These are phyloP conservation scores for Poliocrania exsul DNA, from an alignment of 2,797 vertebrate genomes.

Conservation along the genomic window DNA sequence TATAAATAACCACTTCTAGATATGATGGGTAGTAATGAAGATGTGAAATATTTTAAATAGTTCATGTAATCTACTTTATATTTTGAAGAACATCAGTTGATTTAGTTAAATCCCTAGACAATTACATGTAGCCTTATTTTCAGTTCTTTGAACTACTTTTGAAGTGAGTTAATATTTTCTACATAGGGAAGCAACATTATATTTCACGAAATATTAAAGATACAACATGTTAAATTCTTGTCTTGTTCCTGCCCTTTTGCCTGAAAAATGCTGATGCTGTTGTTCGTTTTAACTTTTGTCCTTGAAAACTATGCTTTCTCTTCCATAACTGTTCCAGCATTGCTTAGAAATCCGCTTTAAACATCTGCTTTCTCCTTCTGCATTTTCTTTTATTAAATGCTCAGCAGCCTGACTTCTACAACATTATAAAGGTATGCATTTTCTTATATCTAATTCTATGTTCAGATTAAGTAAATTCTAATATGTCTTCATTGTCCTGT, in stretches of 20 bases:
- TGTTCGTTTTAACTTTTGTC: slow-evolving; percentile 9
- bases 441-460: slow-evolving; percentile 42
- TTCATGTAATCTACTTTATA: neutral
- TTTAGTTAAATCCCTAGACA: neutral
- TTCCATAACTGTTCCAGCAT: slow-evolving; percentile 59
- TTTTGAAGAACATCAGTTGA: neutral
- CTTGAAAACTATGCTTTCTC: slow-evolving; percentile 63
- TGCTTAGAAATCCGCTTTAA: slow-evolving; percentile 72
- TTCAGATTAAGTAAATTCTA: neutral
- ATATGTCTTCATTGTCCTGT: neutral
- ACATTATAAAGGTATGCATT: slow-evolving; percentile 73
- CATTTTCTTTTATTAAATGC: slow-evolving; percentile 62
- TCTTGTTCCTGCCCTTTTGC: slow-evolving; percentile 5
- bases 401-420: slow-evolving; percentile 78
- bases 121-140: neutral
- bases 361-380: slow-evolving; percentile 74
- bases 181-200: neutral
- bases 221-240: neutral
- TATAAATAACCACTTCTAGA: neutral
- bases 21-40: neutral
- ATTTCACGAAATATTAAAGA: neutral
- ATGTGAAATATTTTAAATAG: neutral
- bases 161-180: neutral
- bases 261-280: slow-evolving; percentile 36
- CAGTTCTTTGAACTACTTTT: neutral